phyloP scores from a whole-genome alignment of 2,113 vertebrate genomes.

The Grammomys dolichurus region DNA sequence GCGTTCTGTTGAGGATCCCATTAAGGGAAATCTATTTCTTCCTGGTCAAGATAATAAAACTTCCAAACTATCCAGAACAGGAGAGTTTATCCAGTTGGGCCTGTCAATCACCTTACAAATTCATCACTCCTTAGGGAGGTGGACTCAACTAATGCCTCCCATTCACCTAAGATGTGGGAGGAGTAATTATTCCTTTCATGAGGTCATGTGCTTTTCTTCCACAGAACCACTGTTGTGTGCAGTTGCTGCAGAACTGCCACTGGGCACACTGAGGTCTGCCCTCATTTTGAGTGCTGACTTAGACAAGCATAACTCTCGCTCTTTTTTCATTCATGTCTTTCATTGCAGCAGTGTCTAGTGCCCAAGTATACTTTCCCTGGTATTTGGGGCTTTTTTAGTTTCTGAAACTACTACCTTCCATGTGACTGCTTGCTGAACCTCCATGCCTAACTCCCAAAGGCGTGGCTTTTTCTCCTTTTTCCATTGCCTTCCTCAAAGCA shows the following conservation, averaged over 20 bases:
- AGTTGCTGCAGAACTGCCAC: no score
- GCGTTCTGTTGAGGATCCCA: no score
- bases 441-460: background rate
- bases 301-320: background rate
- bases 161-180: background rate
- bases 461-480: background rate
- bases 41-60: background rate
- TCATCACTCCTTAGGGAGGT: background rate
- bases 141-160: no score
- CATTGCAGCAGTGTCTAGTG: background rate
- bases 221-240: no score
- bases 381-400: background rate
- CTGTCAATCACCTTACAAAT: background rate
- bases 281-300: background rate
- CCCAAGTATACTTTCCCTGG: background rate
- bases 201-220: background rate
- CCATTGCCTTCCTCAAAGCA: background rate
- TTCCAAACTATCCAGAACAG: background rate
- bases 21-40: background rate
- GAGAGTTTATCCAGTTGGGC: background rate
- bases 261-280: background rate
- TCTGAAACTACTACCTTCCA: background rate
- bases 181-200: no score
- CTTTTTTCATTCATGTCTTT: background rate
- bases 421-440: background rate